Conservation (phyloP, 2,797 vertebrate genomes). For the Eulemur rubriventer region DNA sequence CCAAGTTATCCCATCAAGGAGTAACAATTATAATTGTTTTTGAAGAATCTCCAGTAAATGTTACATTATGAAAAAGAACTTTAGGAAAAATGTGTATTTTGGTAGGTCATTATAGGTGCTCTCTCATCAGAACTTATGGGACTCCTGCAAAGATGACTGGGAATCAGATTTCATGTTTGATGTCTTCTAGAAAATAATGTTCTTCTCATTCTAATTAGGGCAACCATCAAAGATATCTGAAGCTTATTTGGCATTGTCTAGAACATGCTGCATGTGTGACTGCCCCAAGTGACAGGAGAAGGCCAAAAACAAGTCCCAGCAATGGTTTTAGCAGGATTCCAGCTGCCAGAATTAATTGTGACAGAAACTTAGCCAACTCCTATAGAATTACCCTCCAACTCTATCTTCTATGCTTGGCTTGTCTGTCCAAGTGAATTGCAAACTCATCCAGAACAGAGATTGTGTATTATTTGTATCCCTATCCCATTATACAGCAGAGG, state of each 20-base stretch:
- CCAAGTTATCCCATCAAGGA: background rate
- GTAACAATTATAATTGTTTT: background rate
- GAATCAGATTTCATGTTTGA: background rate
- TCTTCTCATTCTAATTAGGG: conserved; percentile 23
- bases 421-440: background rate
- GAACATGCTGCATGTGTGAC: background rate
- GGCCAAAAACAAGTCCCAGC: conserved; percentile 21
- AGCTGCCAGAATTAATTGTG: background rate
- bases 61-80: background rate
- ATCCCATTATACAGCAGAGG: background rate
- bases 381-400: background rate
- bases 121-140: background rate
- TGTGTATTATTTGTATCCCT: background rate
- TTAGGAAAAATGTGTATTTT: background rate
- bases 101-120: background rate
- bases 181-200: background rate
- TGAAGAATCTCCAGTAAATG: background rate
- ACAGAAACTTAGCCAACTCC: conserved; percentile 22
- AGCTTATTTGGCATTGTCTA: background rate
- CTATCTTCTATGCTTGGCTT: background rate
- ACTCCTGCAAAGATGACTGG: background rate
- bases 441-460: background rate
- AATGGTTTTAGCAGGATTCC: background rate
- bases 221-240: background rate
- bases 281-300: conserved; percentile 5